A percentile compares a stretch with the other conserved stretches of the same genome.
These are phyloP conservation scores for Fratercula arctica DNA, from an alignment of 2,797 vertebrate species.

Conservation along the genomic window DNA sequence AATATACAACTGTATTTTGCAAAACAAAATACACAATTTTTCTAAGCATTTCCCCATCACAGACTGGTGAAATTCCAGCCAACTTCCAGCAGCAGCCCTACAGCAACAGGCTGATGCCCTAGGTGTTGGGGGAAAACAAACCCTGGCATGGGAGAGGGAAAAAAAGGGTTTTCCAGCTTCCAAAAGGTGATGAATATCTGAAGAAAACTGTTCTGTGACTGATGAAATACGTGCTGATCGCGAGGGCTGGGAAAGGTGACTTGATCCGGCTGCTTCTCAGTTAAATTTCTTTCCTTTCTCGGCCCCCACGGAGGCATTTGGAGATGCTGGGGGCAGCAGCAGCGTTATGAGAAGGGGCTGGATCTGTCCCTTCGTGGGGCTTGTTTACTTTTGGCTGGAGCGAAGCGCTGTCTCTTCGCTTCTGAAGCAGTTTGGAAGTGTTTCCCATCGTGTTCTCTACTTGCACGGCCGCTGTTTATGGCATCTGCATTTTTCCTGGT, in stretches of 20 bases:
- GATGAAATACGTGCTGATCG: rapidly evolving
- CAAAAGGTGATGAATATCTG: not conserved
- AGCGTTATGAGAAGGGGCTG: not conserved
- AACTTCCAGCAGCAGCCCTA: not conserved
- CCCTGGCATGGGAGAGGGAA: not conserved
- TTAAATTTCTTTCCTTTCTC: not conserved
- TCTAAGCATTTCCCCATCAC: not conserved
- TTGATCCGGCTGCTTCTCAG: not conserved
- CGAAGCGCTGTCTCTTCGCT: rapidly evolving
- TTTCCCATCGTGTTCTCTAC: not conserved
- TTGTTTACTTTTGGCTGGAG: not conserved
- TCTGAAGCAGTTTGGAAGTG: not conserved
- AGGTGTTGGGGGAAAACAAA: not conserved
- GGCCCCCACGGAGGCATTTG: not conserved
- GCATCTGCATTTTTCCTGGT: not conserved
- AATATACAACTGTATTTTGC: rapidly evolving
- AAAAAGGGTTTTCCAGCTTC: not conserved
- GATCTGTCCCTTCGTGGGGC: not conserved
- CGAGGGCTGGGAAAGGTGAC: not conserved
- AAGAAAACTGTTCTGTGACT: not conserved
- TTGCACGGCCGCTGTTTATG: not conserved
- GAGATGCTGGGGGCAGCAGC: not conserved
- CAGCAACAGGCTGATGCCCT: not conserved
- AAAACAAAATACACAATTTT: not conserved
- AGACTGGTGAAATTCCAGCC: not conserved